A percentile compares a stretch with the other conserved stretches of the same genome.
Conservation (phyloP, 2,888 invertebrate species). For the Criorhina ranunculi region DNA sequence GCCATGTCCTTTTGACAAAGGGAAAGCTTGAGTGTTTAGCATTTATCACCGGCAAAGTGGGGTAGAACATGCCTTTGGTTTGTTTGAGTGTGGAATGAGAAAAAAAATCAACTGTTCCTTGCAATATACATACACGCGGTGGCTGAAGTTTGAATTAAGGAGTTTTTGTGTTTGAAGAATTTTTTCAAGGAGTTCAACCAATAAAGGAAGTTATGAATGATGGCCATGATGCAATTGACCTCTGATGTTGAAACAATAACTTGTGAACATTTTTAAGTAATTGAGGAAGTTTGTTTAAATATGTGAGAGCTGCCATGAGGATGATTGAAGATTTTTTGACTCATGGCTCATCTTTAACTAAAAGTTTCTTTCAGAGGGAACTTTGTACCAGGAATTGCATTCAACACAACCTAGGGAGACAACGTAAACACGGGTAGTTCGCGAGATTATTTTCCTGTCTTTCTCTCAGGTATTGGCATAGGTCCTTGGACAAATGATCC, state of each 20-base stretch:
- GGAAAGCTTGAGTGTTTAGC: conserved; percentile 26
- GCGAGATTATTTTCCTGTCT: too few relatives aligned
- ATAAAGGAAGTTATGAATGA: neutral
- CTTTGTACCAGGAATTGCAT: too few relatives aligned
- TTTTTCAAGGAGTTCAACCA: neutral
- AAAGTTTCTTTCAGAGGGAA: too few relatives aligned
- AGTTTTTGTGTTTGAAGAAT: neutral
- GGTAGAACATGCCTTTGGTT: neutral
- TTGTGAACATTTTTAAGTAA: too few relatives aligned
- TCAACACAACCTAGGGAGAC: too few relatives aligned
- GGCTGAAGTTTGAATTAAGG: conserved; percentile 3
- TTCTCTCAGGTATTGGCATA: too few relatives aligned
- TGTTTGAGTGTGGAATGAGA: conserved; percentile 1
- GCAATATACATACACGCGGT: neutral
- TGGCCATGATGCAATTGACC: conserved; percentile 1
- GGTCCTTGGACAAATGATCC: too few relatives aligned
- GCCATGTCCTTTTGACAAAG: conserved; percentile 25
- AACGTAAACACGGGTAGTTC: too few relatives aligned
- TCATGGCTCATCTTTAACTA: too few relatives aligned
- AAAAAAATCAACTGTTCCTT: conserved; percentile 1
- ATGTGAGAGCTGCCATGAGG: too few relatives aligned
- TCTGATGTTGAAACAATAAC: neutral
- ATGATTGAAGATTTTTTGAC: too few relatives aligned
- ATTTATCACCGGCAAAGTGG: conserved; percentile 39
- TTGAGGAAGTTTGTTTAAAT: conserved; percentile 1